These are phyloP conservation scores for Caenorhabditis virilis DNA, from an alignment of 2,888 invertebrate genomes.

Conservation along the genomic window DNA sequence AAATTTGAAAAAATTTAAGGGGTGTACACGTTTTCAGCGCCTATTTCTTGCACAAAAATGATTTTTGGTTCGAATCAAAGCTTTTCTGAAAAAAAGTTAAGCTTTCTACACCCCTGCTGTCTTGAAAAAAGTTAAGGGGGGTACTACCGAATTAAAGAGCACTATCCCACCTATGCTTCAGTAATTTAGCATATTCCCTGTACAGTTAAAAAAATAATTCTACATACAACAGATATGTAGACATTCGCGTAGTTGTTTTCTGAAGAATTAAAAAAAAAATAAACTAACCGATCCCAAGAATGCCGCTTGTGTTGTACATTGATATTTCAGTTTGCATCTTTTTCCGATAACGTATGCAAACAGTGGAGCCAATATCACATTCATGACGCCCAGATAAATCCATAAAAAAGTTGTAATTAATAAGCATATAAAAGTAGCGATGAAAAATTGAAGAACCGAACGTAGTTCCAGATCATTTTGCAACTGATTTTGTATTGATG, in stretches of 20 bases:
- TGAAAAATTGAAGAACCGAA: not conserved
- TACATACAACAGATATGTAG: too few relatives aligned
- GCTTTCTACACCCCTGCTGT: too few relatives aligned
- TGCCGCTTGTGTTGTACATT: conserved; percentile 19
- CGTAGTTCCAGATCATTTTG: conserved; percentile 6
- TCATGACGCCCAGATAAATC: not conserved
- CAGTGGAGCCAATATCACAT: not conserved
- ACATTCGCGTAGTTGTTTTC: not conserved
- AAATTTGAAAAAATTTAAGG: too few relatives aligned
- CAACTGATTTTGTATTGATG: conserved; percentile 4
- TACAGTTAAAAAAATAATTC: too few relatives aligned
- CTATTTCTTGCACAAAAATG: too few relatives aligned
- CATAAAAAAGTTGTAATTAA: not conserved
- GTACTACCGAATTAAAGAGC: too few relatives aligned
- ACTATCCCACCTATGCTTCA: too few relatives aligned
- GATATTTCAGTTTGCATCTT: not conserved
- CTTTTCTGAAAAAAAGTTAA: too few relatives aligned
- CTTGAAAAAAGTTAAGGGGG: too few relatives aligned
- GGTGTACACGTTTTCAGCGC: too few relatives aligned
- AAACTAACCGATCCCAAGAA: conserved; percentile 44
- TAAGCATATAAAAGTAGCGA: not conserved
- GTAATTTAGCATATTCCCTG: too few relatives aligned
- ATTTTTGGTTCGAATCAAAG: too few relatives aligned
- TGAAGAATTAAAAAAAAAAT: not conserved
- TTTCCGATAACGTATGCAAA: not conserved